Evolutionary conservation across 2,888 invertebrate species (phyloP), one percentile per base, ranked within the genome.

Genomic region (Drosophila suboccidentalis): DNA sequence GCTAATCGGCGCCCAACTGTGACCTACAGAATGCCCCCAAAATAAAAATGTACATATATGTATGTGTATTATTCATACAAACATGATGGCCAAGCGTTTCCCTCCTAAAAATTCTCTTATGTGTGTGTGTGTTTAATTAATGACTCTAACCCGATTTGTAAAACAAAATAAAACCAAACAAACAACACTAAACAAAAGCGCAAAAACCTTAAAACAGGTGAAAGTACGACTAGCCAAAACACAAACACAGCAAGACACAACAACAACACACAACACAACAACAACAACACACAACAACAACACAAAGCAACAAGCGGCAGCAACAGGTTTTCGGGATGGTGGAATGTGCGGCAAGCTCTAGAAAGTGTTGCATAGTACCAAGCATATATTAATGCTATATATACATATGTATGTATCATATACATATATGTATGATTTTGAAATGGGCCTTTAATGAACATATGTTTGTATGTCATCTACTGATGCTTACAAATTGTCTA

Each of bases 81-180:
- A 13, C 74, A 59, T 71, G 75, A 59, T 68, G 55, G 15, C 36
- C 43, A 69, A 29, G 36, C 36, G 51, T 17, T 15, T 17, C 11
- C 22, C 32, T 26, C 19, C 8, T 17, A 38, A 10, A 15, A 26
- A 17, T 44, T 43, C n/a, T 54, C 10, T 17, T 38, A 9, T 59
- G 44, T 60, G 75, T 74, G 19, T 19, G 64, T 55, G 49, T 65
- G 49, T 65, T 81, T 80, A 79, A 82, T 80, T 80, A 80, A 80
- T 80, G 80, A 82, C 75, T 75, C 65, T 82, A 79, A 79, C 80
- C 82, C 79, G 72, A 82, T 79, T 82, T 79, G 82, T 79, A 72
- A 82, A 82, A 67, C 72, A 82, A 75, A 69, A 78, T 75, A 78
- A 81, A 78, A 19, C 63, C 66, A 65, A 79, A 78, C 47, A 72